Base-by-base conservation (phyloP, 2,797 vertebrate genomes). In the Fistularia commersonii region DNA sequence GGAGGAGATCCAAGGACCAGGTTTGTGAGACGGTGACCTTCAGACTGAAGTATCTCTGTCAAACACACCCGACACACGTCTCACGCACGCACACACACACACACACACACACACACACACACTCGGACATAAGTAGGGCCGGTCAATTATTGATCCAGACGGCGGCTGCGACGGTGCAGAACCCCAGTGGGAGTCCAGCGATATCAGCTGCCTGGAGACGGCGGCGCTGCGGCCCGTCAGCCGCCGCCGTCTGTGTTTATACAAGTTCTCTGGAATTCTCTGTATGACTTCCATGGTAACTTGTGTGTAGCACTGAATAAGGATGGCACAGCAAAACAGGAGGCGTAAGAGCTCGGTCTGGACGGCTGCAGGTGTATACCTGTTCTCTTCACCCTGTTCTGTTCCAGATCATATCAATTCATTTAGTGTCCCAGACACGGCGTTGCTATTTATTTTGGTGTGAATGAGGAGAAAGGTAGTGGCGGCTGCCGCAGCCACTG, bases 371-470 rank as follows among this genome's bases (percentile, higher is more conserved):
- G 77, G 74, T 77, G 77, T 80, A 61, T 86, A 82, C 81, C 75
- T 80, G 83, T 77, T 72, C 54, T 60, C 55, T 57, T 66, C 51
- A 65, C n/a, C 31, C 48, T 14, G 43, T 61, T 63, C 42, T 11
- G 43, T 73, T 76, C 66, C 81, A 85, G 53, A 81, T 72, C 3
- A 77, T 76, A 83, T 86, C 65, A 82, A 80, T 83, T 76, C 68
- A 82, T 80, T 81, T 74, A 70, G 83, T 86, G 80, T 77, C 86
- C 80, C 74, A 52, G 85, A 88, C 72, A 89, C 85, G 72, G 81
- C 81, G 81, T 87, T 87, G 60, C 72, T 88, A 81, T 88, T 88
- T 87, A 78, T 75, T 56, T 75, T 76, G 81, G 81, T 65, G 83
- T 84, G 83, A 64, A 75, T 56, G 57, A 36, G 32, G 13, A 57